These are phyloP conservation scores for Ganaspis sp. DNA, from an alignment of 1,140 invertebrate species.

Conservation along the genomic window DNA sequence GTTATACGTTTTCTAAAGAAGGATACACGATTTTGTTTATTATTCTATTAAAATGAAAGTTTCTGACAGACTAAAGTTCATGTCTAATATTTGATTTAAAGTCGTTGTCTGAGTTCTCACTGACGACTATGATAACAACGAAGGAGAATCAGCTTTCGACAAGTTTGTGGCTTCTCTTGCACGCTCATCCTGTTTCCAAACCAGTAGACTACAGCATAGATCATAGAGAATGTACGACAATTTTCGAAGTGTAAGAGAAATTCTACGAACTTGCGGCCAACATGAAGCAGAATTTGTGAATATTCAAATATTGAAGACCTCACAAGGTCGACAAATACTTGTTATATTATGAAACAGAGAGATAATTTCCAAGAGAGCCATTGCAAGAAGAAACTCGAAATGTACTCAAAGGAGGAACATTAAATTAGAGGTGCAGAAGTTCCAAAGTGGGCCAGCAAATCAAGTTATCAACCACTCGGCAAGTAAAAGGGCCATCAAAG, in stretches of 20 bases:
- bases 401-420: not conserved
- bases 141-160: not conserved
- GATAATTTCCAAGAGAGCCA: conserved; percentile 5
- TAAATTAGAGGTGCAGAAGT: conserved; percentile 44
- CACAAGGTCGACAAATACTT: not conserved
- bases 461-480: conserved; percentile 66
- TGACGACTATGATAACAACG: not conserved
- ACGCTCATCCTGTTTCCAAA: not conserved
- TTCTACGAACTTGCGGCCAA: not conserved
- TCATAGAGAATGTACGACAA: not conserved
- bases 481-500: conserved; percentile 62
- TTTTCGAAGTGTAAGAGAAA: conserved; percentile 14
- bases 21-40: too few relatives aligned
- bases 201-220: not conserved
- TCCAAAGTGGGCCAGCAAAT: conserved; percentile 64
- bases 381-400: conserved; percentile 10
- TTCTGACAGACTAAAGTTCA: not conserved
- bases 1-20: too few relatives aligned
- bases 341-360: conserved; percentile 32
- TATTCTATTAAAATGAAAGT: not conserved
- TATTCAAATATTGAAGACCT: not conserved
- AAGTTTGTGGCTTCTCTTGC: not conserved
- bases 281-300: not conserved
- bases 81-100: not conserved
- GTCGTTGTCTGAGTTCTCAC: not conserved